These are phyloP conservation scores for Zosterops lateralis DNA, from an alignment of 2,113 vertebrate species.

Conservation along the genomic window DNA sequence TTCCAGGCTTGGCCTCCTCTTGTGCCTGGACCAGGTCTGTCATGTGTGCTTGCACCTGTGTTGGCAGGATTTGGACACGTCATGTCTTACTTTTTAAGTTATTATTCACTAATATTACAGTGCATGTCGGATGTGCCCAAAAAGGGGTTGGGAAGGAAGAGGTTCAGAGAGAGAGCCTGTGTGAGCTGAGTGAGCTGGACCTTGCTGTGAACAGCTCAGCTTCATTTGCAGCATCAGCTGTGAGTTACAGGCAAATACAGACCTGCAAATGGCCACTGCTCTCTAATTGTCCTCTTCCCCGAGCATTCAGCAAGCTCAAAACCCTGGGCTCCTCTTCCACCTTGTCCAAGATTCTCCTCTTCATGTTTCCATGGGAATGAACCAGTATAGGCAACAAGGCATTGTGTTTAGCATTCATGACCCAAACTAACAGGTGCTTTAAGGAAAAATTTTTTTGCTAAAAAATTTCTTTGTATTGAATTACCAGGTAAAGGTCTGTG, in stretches of 20 bases:
- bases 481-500: background rate
- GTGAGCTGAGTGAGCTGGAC: background rate
- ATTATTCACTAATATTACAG: background rate
- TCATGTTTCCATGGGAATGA: background rate
- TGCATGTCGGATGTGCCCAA: background rate
- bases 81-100: background rate
- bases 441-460: background rate
- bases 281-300: background rate
- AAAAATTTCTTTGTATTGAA: background rate
- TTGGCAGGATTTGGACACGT: background rate
- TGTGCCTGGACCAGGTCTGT: background rate
- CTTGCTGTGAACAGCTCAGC: background rate
- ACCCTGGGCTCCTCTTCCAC: background rate
- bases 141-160: background rate
- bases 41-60: accelerated
- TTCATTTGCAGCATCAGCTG: background rate
- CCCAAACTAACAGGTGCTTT: background rate
- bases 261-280: background rate
- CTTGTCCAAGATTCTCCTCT: background rate
- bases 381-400: background rate
- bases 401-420: background rate
- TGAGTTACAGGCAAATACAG: background rate
- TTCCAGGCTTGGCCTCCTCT: background rate
- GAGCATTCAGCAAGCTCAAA: background rate
- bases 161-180: background rate